phyloP scores from a whole-genome alignment of 2,797 vertebrate genomes.

The Ibycter americanus region DNA sequence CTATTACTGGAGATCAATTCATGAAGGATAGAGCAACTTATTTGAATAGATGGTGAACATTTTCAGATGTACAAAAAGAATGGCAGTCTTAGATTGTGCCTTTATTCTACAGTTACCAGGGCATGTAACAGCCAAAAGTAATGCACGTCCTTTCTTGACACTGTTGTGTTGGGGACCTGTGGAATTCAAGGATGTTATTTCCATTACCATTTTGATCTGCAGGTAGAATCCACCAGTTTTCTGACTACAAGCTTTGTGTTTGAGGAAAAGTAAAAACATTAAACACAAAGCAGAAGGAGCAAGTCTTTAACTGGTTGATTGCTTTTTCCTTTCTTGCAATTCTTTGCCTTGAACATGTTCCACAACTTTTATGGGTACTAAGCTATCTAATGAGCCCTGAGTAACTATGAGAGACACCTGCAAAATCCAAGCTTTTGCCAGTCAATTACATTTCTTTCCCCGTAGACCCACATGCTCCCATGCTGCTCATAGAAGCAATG shows the following conservation, averaged over 20 bases:
- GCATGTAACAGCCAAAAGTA: not conserved
- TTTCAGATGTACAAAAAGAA: not conserved
- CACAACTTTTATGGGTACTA: not conserved
- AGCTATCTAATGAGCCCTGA: conserved; percentile 1
- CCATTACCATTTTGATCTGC: not conserved
- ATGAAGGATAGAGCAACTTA: not conserved
- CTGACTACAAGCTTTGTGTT: not conserved
- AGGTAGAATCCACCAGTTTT: not conserved
- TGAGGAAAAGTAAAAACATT: not conserved
- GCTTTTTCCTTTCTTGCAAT: not conserved
- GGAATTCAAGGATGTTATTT: not conserved
- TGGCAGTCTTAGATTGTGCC: not conserved
- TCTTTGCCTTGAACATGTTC: conserved; percentile 7
- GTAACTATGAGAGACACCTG: conserved; percentile 28
- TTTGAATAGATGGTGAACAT: not conserved
- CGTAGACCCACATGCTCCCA: not conserved
- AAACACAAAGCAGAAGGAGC: not conserved
- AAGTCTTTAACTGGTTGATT: not conserved
- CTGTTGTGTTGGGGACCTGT: not conserved
- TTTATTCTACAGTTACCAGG: not conserved
- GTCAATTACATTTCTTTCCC: not conserved
- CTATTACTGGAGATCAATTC: not conserved
- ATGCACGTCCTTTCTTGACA: not conserved
- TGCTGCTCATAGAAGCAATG: not conserved
- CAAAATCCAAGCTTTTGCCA: conserved; percentile 36